phyloP scores from a whole-genome alignment of 2,888 invertebrate genomes.

The Margaritifera margaritifera region DNA sequence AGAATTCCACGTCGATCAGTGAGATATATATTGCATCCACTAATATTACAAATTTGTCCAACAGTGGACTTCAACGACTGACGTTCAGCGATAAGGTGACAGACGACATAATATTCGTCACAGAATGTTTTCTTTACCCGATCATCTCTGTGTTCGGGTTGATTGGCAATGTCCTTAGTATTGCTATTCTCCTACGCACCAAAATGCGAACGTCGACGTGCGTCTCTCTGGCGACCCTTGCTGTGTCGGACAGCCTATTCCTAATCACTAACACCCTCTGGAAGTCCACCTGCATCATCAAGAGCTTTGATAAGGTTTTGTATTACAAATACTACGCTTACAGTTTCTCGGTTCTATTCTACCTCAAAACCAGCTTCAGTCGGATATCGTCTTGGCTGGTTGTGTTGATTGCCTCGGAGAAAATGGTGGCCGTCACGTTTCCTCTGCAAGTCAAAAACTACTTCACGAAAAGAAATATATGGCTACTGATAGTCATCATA shows the following conservation, averaged over 20 bases:
- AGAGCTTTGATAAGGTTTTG: slow-evolving; percentile 16
- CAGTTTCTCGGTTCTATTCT: slow-evolving; percentile 35
- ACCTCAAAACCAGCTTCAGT: slow-evolving; percentile 34
- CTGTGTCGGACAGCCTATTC: slow-evolving; percentile 34
- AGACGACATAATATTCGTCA: slow-evolving; percentile 27
- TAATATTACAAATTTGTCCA: too few species aligned
- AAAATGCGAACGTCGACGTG: too few species aligned
- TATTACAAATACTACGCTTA: slow-evolving; percentile 24
- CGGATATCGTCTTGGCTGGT: slow-evolving; percentile 37
- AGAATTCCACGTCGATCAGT: too few species aligned
- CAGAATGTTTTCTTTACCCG: slow-evolving; percentile 39
- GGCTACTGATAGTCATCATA: slow-evolving; percentile 19
- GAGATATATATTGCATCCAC: too few species aligned
- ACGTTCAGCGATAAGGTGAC: slow-evolving; percentile 4
- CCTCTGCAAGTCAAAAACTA: slow-evolving; percentile 35
- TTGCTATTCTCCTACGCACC: slow-evolving; percentile 20
- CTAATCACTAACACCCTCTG: slow-evolving; percentile 36
- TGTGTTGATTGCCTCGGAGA: slow-evolving; percentile 32
- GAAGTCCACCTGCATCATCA: slow-evolving; percentile 36
- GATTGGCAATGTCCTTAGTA: slow-evolving; percentile 32
- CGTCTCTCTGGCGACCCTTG: slow-evolving; percentile 31
- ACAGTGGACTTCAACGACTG: too few species aligned
- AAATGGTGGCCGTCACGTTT: slow-evolving; percentile 40
- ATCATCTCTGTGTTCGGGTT: slow-evolving; percentile 36
- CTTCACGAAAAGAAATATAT: slow-evolving; percentile 31